Evolutionary conservation across 2,888 invertebrate species (phyloP).

Genomic region (Rhopalosiphum nymphaeae): DNA sequence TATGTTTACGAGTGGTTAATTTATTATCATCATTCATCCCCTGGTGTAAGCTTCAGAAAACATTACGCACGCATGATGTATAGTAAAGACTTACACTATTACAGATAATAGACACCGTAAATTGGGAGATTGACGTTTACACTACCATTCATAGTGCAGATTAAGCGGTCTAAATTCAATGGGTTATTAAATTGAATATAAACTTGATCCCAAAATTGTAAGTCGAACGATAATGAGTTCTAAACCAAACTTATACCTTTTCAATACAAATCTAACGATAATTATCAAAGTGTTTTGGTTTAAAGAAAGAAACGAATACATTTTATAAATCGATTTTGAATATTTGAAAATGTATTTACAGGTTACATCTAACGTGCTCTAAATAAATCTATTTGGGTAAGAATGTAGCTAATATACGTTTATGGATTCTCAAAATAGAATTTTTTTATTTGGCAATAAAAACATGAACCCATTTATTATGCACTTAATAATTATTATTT

Average conservation of each 20-base stretch:
- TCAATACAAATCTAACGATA: no score
- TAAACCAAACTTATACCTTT: no score
- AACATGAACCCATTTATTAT: not conserved
- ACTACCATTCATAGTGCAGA: not conserved
- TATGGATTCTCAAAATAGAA: not conserved
- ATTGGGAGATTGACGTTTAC: not conserved
- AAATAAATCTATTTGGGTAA: not conserved
- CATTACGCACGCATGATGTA: not conserved
- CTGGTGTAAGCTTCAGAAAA: not conserved
- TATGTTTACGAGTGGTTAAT: not conserved
- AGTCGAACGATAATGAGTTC: not conserved
- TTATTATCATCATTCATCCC: not conserved
- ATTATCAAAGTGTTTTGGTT: not conserved
- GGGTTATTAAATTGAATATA: not conserved
- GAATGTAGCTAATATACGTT: not conserved
- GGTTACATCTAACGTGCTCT: not conserved
- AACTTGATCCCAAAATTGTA: not conserved
- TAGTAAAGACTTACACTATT: not conserved
- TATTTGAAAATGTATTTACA: not conserved
- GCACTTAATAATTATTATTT: slow-evolving; percentile 16
- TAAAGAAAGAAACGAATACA: not conserved
- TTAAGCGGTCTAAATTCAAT: not conserved
- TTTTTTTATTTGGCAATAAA: not conserved
- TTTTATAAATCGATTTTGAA: not conserved
- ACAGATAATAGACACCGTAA: not conserved